These are phyloP conservation scores for Polydesmus complanatus DNA, from an alignment of 2,888 invertebrate genomes.

Conservation along the genomic window DNA sequence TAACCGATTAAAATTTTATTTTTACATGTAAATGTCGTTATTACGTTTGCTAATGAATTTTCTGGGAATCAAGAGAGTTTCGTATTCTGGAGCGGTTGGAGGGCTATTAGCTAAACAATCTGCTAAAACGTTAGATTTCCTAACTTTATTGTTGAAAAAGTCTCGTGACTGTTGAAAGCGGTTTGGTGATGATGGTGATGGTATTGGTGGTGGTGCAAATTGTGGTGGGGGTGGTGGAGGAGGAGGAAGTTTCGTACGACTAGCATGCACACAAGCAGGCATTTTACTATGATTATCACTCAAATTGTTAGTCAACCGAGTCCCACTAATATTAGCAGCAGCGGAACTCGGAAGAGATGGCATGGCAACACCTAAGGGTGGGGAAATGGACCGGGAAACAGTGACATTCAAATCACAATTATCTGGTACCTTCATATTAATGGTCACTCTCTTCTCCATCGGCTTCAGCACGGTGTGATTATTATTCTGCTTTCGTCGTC, in stretches of 20 bases:
- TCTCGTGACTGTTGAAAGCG: background rate
- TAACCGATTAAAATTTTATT: background rate
- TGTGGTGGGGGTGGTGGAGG: background rate
- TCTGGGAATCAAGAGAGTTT: background rate
- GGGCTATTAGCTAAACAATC: background rate
- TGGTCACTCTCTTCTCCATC: constrained; percentile 48
- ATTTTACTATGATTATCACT: background rate
- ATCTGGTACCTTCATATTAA: constrained; percentile 48
- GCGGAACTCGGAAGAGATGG: background rate
- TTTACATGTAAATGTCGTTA: background rate
- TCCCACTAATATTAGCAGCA: background rate
- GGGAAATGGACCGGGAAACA: background rate
- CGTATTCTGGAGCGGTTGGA: background rate
- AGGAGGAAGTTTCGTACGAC: background rate
- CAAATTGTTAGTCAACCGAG: background rate
- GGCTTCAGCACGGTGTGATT: constrained; percentile 28
- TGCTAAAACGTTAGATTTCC: background rate
- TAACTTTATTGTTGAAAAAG: background rate
- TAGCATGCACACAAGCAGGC: background rate
- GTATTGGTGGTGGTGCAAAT: too few species aligned
- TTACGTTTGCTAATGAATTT: background rate
- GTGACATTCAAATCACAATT: background rate
- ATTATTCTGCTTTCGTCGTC: constrained; percentile 49
- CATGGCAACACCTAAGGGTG: background rate
- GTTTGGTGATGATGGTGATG: background rate